Base-by-base conservation (phyloP, 2,113 vertebrate genomes). In the Erpornis zantholeuca region DNA sequence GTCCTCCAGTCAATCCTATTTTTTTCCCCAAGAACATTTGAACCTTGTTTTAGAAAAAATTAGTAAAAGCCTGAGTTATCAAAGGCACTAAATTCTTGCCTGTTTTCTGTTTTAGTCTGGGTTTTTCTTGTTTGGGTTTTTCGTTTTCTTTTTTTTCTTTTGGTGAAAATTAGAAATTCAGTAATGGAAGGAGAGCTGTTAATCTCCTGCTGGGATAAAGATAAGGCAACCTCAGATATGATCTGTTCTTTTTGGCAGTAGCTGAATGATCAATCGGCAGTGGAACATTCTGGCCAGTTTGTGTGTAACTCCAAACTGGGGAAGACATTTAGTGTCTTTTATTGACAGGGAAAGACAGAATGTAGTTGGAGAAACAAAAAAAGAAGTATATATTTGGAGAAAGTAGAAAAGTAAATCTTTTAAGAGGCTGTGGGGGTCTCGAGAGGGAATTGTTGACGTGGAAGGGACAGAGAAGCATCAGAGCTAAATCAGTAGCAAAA, bases 101-200 rank as follows among this genome's bases (percentile, higher is more conserved):
- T 47, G 25, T 83, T 79, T 25, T 4, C 6, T 42, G 21, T 6
- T 9, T 31, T 42, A 2, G 6, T 75, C 56, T 47, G 13, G 9
- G 3, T 6, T 2, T 33, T 28, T 4, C 6, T 10, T 28, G 7
- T 47, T 36, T 22, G 7, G 3, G 6, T 21, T 28, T 15, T 35
- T 38, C 8, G 7, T 38, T 36, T 2, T 35, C 8, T 7, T 38
- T 36, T 2, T 35, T 23, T 60, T 17, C 3, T 35, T 79, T 82
- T 47, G 16, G 10, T 84, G 14, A 83, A 89, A 96, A 86, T 84
- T 52, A 94, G 50, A 31, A 66, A 31, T 60, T 83, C 76, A 63
- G 33, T 76, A 79, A 54, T 31, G 53, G 47, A 82, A 33, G 22
- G 69, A 94, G 47, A 71, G 42, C 35, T 83, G 13, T 94, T 81